Evolutionary conservation across 2,113 vertebrate species (phyloP).

Genomic region (Laterallus jamaicensis): DNA sequence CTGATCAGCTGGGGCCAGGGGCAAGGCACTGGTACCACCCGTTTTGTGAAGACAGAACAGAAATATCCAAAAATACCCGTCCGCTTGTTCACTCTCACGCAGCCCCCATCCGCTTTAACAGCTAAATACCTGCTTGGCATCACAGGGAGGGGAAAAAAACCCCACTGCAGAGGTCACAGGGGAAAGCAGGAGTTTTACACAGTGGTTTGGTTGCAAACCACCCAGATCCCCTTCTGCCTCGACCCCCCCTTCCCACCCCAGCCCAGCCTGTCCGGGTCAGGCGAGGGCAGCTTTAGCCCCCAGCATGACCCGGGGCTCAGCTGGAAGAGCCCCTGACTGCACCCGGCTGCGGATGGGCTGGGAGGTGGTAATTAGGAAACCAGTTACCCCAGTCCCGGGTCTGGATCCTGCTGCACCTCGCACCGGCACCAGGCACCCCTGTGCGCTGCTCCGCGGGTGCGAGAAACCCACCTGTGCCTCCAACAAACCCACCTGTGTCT

Average conservation of each 20-base stretch:
- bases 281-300: not conserved
- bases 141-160: not conserved
- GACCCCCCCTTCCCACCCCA: not conserved
- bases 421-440: not conserved
- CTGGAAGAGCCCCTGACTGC: not conserved
- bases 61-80: not conserved
- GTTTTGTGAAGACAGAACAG: not conserved
- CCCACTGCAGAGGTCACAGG: fast-evolving
- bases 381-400: constrained; percentile 16
- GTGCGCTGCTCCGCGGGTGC: fast-evolving
- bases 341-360: not conserved
- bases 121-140: not conserved
- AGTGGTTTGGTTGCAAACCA: not conserved
- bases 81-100: not conserved
- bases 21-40: not conserved
- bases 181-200: not conserved
- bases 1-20: not conserved
- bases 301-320: not conserved
- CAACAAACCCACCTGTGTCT: not conserved
- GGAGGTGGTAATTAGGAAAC: not conserved
- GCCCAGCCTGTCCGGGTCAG: not conserved
- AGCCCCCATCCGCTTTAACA: not conserved
- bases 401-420: not conserved
- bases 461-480: not conserved
- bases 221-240: not conserved